Percentiles rank a stretch among this genome's conserved stretches.
phyloP scores from a whole-genome alignment of 2,888 invertebrate species.

The Philereme transversata region DNA sequence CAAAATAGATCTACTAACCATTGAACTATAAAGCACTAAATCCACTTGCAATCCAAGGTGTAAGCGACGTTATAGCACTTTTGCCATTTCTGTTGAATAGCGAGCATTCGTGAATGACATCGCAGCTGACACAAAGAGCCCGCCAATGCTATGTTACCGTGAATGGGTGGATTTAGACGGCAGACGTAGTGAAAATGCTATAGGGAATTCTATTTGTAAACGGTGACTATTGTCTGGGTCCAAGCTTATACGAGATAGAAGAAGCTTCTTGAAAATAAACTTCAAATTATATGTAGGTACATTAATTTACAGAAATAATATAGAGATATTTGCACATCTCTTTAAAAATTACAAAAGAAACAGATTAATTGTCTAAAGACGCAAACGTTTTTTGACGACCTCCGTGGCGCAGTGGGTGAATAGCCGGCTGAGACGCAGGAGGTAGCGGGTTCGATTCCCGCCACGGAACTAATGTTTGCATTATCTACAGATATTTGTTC shows the following conservation, averaged over 20 bases:
- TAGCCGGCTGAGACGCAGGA: no score
- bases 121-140: conserved; percentile 55
- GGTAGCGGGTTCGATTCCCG: no score
- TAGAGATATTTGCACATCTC: no score
- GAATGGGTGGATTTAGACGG: conserved; percentile 40
- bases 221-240: conserved; percentile 17
- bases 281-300: no score
- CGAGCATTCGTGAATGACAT: conserved; percentile 48
- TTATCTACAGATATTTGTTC: no score
- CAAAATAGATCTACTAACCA: background rate
- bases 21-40: conserved; percentile 4
- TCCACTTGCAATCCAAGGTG: conserved; percentile 23
- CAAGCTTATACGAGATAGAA: background rate
- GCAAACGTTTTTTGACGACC: no score
- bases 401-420: no score
- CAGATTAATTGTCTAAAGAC: no score
- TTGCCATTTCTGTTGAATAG: conserved; percentile 43
- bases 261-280: background rate
- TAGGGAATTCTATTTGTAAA: conserved; percentile 22
- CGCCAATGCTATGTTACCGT: conserved; percentile 40
- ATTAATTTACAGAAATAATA: no score
- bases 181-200: conserved; percentile 29
- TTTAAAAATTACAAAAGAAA: no score
- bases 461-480: no score
- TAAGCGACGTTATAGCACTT: conserved; percentile 40